Evolutionary conservation across 2,113 vertebrate genomes (phyloP).

Genomic region (Elephantulus edwardii): DNA sequence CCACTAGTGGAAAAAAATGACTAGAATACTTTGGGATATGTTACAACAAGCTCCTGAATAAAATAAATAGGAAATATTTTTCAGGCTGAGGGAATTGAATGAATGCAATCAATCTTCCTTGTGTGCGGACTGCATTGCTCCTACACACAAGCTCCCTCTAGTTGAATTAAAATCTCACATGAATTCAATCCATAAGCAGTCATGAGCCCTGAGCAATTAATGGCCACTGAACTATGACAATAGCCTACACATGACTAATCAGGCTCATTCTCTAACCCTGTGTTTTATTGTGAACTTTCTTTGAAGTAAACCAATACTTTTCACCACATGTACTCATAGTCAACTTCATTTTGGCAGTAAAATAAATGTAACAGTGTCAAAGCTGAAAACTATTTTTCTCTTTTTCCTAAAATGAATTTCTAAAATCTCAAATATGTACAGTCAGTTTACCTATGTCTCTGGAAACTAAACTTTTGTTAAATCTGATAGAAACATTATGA

Average conservation of each 20-base stretch:
- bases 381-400: no score
- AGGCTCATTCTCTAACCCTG: not conserved
- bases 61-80: constrained; percentile 86
- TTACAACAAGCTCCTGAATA: constrained; percentile 84
- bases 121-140: constrained; percentile 60
- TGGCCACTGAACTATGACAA: not conserved
- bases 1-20: constrained; percentile 80
- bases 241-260: not conserved
- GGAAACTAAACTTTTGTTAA: not conserved
- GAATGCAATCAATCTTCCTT: constrained; percentile 84
- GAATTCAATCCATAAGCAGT: constrained; percentile 60
- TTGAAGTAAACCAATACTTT: not conserved
- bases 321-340: not conserved
- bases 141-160: constrained; percentile 83
- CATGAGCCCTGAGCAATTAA: constrained; percentile 43
- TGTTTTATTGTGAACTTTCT: not conserved
- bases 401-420: not conserved
- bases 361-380: not conserved
- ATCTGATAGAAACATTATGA: not conserved
- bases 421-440: not conserved
- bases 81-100: constrained; percentile 84
- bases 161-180: constrained; percentile 81
- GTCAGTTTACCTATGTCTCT: not conserved
- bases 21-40: constrained; percentile 80
- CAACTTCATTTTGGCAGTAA: not conserved